Conservation (phyloP, 2,797 vertebrate species). For the Mormyrops boulengeri region DNA sequence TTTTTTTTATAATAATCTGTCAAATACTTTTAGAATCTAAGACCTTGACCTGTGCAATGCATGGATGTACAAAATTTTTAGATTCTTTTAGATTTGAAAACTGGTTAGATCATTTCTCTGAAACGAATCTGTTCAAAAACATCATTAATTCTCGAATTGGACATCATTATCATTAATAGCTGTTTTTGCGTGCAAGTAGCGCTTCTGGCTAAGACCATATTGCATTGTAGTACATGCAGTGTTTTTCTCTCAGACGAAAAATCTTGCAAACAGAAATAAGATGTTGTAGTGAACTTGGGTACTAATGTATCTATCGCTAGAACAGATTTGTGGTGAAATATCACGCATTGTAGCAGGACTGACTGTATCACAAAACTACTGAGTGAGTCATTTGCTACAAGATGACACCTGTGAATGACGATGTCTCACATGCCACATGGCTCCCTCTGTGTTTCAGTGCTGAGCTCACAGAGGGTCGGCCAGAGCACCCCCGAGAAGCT, state of each 20-base stretch:
- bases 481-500: conserved; percentile 90
- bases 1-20: not conserved
- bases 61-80: not conserved
- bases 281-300: not conserved
- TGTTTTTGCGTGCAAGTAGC: not conserved
- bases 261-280: not conserved
- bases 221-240: not conserved
- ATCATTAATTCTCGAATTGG: no score
- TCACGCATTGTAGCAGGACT: not conserved
- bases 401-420: not conserved
- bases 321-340: not conserved
- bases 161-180: not conserved
- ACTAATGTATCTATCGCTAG: not conserved
- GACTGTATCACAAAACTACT: not conserved
- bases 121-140: no score
- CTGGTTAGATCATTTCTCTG: not conserved
- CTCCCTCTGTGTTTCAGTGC: conserved; percentile 54
- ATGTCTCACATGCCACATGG: not conserved
- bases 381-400: not conserved
- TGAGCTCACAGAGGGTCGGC: conserved; percentile 85
- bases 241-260: not conserved
- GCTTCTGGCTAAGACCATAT: not conserved
- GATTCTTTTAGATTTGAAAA: not conserved
- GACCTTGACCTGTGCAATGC: not conserved
- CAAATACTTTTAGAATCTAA: not conserved